Evolutionary conservation across 2,113 vertebrate genomes (phyloP), one percentile per base, ranked within the genome.

Genomic region (Mormyrus iriodes): DNA sequence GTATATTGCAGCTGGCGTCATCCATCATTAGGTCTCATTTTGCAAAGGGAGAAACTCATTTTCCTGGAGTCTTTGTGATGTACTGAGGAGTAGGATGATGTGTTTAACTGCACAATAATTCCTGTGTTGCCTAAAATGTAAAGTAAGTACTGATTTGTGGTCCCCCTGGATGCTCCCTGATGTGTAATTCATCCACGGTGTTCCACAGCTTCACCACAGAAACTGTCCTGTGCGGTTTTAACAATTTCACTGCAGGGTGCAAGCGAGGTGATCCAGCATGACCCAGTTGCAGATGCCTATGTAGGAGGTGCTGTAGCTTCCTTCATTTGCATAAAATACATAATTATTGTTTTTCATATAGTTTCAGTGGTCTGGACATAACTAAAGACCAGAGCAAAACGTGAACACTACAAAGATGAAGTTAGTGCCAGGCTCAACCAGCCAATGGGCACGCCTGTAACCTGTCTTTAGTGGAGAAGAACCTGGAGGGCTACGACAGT

Each of bases 121-220:
- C 85, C 31, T 53, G 49, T 9, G 1, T 53, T 52, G 85, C 49
- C 49, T 83, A 48, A 86, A 27, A 27, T 44, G 53, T 15, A 58
- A 65, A 65, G 48, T 90, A 91, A 19, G 24, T 85, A 87, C 83
- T 58, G 4, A 48, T 82, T n/a, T 88, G n/a, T 87, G 91, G 52
- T 91, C 90, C 90, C 91, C 89, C 91, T 65, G 88, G 65, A 27
- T 86, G 90, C 88, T 90, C 90, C 53, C 89, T 91, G 89, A 88
- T 76, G 91, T 90, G 2, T 9, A 51, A 90, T 86, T 91, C 90
- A 90, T 76, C 90, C 85, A 58, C 61, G 83, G 35, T 88, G 90
- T 89, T 89, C 87, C 69, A 58, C 90, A 79, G 85, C 49, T 88
- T 51, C 10, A 24, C 87, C 31, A 17, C 58, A 85, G 58, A 53